These are phyloP conservation scores for Eustalomyia histrio DNA, from an alignment of 2,888 invertebrate species.

Conservation along the genomic window DNA sequence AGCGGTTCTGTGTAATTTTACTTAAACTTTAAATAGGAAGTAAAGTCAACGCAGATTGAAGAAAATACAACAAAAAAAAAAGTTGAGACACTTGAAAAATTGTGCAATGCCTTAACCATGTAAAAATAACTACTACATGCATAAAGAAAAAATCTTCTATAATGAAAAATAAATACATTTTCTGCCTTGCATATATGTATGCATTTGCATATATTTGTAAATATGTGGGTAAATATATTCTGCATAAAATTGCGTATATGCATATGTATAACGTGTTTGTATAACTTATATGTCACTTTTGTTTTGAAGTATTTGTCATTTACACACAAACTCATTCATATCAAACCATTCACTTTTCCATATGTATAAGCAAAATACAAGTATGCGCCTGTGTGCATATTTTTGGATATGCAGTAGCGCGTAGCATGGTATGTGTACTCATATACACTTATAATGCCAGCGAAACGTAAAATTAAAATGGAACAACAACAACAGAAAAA, in stretches of 20 bases:
- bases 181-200: constrained; percentile 1
- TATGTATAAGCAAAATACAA: constrained; percentile 25
- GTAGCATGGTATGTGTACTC: constrained; percentile 18
- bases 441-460: constrained; percentile 58
- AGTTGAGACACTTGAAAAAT: constrained; percentile 53
- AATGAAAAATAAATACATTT: constrained; percentile 27
- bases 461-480: constrained; percentile 68
- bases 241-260: constrained; percentile 9
- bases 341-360: constrained; percentile 16
- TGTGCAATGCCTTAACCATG: constrained; percentile 56
- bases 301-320: constrained; percentile 63
- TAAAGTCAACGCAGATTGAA: not conserved
- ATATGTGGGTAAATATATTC: constrained; percentile 30
- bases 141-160: constrained; percentile 16
- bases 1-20: not conserved
- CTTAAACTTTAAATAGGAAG: not conserved
- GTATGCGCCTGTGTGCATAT: not conserved
- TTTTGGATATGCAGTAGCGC: not conserved
- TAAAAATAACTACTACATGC: constrained; percentile 5
- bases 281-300: constrained; percentile 61
- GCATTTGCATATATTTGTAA: constrained; percentile 37
- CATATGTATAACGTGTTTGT: constrained; percentile 37
- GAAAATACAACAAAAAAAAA: constrained; percentile 27
- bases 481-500: constrained; percentile 34
- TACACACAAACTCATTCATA: constrained; percentile 34